Base-by-base conservation (phyloP, 37 sponge, comb jelly and placozoan genomes). In the Hexactinellida sp. region DNA sequence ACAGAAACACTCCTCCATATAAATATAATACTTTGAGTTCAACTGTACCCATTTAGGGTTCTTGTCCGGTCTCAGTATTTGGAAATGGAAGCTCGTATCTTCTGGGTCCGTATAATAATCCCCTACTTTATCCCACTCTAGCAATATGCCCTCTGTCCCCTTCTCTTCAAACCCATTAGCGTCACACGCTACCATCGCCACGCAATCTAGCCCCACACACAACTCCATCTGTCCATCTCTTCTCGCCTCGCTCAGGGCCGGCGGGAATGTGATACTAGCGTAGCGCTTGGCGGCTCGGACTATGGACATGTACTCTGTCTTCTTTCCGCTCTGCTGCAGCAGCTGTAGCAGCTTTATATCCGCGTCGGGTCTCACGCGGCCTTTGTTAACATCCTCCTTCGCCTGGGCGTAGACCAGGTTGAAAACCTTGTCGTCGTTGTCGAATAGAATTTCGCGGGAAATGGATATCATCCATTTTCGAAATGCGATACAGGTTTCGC, bases 161-260 rank as follows among this genome's bases (percentile, higher is more conserved):
- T 63, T 63, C 93, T 93, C 87, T 28, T 23, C 36, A 0, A 37
- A 41, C n/a, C 94, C 94, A 0, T 96, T 91, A 0, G 76, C 37
- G 16, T 88, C 85, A 54, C 96, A 96, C 25, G 96, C 96, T 34
- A 88, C 85, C 38, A 96, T 51, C 3, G 35, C 36, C 54, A 96
- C 82, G 10, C 83, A 13, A 9, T 47, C 36, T 28, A 84, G 55
- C 36, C 55, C 63, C 38, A 99, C 82, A 39, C 86, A 41, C 1
- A 95, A 82, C 0, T 91, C 94, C 25, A 99, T 90, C 86, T 99
- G 91, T 9, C 99, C 99, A 36, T 84, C 87, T 82, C 96, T 99
- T 24, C 99, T 82, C 10, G 92, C 95, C 47, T 99, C 96, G 85
- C 92, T 93, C 19, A 54, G 28, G 38, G 95, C 94, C 88, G 96